Percentiles rank a stretch among this genome's conserved stretches.
Conservation (phyloP, 2,113 vertebrate genomes). For the Trinectes maculatus region DNA sequence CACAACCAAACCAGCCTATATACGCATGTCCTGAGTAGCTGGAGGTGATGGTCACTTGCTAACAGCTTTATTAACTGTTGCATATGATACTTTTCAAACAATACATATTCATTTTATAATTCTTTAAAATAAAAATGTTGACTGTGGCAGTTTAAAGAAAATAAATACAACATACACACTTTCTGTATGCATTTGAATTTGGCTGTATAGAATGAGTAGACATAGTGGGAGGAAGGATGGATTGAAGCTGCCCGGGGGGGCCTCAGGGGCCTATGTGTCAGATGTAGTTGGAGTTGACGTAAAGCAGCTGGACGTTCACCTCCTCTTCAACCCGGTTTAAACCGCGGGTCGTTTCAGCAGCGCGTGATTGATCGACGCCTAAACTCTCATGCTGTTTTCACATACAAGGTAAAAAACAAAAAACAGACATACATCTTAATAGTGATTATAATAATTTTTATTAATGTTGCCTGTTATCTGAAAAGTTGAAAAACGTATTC, state of each 20-base stretch:
- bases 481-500: conserved; percentile 3
- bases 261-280: conserved; percentile 17
- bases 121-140: too few relatives aligned
- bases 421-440: neutral
- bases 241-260: neutral
- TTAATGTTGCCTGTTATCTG: neutral
- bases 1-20: too few relatives aligned
- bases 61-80: too few relatives aligned
- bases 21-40: too few relatives aligned
- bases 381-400: neutral
- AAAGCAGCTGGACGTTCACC: conserved; percentile 50
- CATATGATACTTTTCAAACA: too few relatives aligned
- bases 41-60: too few relatives aligned
- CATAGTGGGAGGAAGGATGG: neutral
- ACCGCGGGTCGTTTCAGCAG: neutral
- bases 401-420: neutral
- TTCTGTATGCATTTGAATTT: too few relatives aligned
- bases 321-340: conserved; percentile 27
- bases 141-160: too few relatives aligned
- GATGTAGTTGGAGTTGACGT: conserved; percentile 30
- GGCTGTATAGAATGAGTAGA: neutral
- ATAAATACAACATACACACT: too few relatives aligned
- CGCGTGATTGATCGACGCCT: conserved; percentile 1
- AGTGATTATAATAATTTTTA: neutral
- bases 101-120: too few relatives aligned